Evolutionary conservation across 1,140 invertebrate genomes (phyloP), one percentile per base, ranked within the genome.

Genomic region (Subanguina moxae): DNA sequence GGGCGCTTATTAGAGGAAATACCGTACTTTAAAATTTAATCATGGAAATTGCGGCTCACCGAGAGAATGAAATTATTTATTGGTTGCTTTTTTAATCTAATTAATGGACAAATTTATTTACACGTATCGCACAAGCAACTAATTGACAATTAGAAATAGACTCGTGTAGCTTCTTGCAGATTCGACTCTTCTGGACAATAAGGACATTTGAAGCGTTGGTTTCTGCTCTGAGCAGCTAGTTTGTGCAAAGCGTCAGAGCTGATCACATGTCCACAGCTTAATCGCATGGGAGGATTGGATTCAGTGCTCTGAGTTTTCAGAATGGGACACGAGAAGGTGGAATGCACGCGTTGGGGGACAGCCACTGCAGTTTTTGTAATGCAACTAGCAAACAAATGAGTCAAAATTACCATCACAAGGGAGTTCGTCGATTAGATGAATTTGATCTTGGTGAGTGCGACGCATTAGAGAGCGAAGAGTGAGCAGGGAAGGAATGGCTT

Each of bases 271-370:
- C 95, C 95, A 85, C 95, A 99, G 0, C 91, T 88, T 42, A 99
- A 86, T 73, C 92, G 87, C 90, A 97, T 94, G 17, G 95, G 95
- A 64, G 95, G 95, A 87, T 98, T 98, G 70, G 88, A 88, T 75
- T 97, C 93, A 13, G 92, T 92, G 57, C 91, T 93, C 84, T 97
- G 94, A 84, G 96, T 93, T 45, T 93, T 88, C 57, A 98, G 86
- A 78, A 98, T 98, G 17, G 95, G 95, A 85, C 95, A 98, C 13
- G 94, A 94, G 85, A 98, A 98, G 72, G 96, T 90, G 28, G 93
- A 97, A 85, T 98, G 95, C 83, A 93, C 70, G 28, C 65, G 67
- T 32, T 78, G 58, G 13, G 68, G 68, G 17, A 70, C 42, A 15
- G n/a, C 13, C n/a, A 52, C 32, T 38, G 11, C 3, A 38, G 3